phyloP scores from a whole-genome alignment of 2,797 vertebrate genomes.

The Alca torda region DNA sequence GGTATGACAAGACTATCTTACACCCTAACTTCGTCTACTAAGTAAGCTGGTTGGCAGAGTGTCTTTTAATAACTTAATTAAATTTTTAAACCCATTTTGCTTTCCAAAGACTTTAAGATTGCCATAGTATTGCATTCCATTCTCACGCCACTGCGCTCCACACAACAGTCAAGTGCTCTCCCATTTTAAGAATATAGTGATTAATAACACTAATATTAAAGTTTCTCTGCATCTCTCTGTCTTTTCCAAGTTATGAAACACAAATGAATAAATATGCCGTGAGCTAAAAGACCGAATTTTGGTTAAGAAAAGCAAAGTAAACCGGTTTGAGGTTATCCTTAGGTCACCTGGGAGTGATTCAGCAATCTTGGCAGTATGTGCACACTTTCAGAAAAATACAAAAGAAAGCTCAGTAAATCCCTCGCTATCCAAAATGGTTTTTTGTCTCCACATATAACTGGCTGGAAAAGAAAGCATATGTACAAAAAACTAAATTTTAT shows the following conservation, averaged over 20 bases:
- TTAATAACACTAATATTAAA: neutral
- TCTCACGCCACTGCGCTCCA: neutral
- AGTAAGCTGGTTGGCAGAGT: neutral
- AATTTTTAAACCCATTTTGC: neutral
- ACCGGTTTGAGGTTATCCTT: neutral
- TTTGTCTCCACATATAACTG: neutral
- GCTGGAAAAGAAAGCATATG: neutral
- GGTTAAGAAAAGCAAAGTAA: conserved; percentile 8
- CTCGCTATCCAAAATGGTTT: neutral
- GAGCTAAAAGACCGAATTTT: neutral
- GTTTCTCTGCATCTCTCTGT: neutral
- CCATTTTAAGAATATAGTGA: neutral
- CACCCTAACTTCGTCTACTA: neutral
- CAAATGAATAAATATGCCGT: neutral
- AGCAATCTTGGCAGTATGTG: neutral
- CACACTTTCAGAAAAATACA: neutral
- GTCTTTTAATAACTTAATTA: conserved; percentile 1
- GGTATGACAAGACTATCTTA: neutral
- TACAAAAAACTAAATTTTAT: neutral
- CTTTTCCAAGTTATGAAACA: neutral
- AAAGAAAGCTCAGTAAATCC: neutral
- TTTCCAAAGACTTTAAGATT: conserved; percentile 8
- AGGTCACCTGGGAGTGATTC: neutral
- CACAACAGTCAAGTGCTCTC: neutral
- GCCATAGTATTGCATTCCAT: neutral